A percentile compares a stretch with the other conserved stretches of the same genome.
Evolutionary conservation across 1,140 invertebrate species (phyloP).

Genomic region (Aphis gossypii): DNA sequence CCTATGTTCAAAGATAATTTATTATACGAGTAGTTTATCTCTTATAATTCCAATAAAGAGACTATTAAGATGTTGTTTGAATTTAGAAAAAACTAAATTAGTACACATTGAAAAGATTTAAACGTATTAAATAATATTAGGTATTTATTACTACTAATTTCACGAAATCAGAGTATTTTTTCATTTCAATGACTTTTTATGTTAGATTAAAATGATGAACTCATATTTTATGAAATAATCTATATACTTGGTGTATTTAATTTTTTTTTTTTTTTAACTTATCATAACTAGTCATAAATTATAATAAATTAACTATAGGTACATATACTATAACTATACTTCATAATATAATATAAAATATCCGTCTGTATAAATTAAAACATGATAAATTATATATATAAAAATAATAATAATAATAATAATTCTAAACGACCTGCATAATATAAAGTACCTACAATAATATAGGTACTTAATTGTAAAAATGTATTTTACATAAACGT

Average conservation of each 20-base stretch:
- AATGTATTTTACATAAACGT: background rate
- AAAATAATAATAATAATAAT: background rate
- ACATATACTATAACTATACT: too few relatives aligned
- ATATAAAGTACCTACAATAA: too few relatives aligned
- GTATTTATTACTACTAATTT: too few relatives aligned
- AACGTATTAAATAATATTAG: too few relatives aligned
- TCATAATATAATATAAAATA: too few relatives aligned
- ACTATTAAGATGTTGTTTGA: too few relatives aligned
- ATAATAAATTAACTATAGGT: background rate
- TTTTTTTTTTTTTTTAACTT: background rate
- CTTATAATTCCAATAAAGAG: too few relatives aligned
- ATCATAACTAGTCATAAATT: background rate
- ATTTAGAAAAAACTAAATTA: too few relatives aligned
- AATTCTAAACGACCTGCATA: background rate
- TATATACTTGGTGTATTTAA: background rate
- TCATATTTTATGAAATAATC: background rate
- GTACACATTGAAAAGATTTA: too few relatives aligned
- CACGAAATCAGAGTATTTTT: background rate
- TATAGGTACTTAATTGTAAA: background rate
- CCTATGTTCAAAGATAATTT: too few relatives aligned
- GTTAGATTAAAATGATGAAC: background rate
- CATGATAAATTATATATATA: background rate
- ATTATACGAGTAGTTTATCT: too few relatives aligned
- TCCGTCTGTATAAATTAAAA: background rate
- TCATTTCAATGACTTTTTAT: background rate